Base-by-base conservation (phyloP, 2,113 vertebrate species). In the Sakesphorus luctuosus region DNA sequence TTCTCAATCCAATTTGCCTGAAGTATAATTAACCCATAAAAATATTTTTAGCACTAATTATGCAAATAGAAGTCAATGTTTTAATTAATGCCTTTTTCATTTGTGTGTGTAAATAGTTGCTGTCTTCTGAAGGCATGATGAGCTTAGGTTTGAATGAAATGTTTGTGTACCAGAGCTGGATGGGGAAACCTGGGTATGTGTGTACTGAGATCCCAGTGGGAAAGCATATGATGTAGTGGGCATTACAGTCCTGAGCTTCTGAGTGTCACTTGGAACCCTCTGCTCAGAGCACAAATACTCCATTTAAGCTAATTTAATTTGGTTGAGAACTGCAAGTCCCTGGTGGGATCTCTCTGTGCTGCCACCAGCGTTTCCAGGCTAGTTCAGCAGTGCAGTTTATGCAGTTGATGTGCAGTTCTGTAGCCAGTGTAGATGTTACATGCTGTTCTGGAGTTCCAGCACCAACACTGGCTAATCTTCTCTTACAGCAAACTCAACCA, bases 11-110 rank as follows among this genome's bases (percentile, higher is more conserved):
- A 87, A 88, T 93, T 92, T 94, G 65, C 91, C 87, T 94, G 28
- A 96, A 92, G 74, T 86, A 92, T 96, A 96, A 97, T 97, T 95
- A 97, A 91, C 90, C 59, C 80, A 67, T 93, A 84, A 90, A 94
- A 96, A 95, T 87, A 87, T 92, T 93, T 96, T 95, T 95, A 90
- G 84, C 69, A 10, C 74, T 82, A 95, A 96, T 97, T 95, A 92
- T 94, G 94, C 84, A 96, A 96, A 96, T 95, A 87, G 85, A 95
- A 92, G 76, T 33, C 67, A 80, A 18, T 38, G 73, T 90, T 90
- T 95, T 94, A 91, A 96, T 96, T 94, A 93, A 68, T 69, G 47
- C 78, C 58, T 55, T 47, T 84, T 65, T 81, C 71, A 90, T 87
- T 92, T 92, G 50, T 26, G 18, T 62, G 53, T 87, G 93, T 90